Conservation (phyloP, 1,140 invertebrate genomes). For the Monochamus saltuarius region DNA sequence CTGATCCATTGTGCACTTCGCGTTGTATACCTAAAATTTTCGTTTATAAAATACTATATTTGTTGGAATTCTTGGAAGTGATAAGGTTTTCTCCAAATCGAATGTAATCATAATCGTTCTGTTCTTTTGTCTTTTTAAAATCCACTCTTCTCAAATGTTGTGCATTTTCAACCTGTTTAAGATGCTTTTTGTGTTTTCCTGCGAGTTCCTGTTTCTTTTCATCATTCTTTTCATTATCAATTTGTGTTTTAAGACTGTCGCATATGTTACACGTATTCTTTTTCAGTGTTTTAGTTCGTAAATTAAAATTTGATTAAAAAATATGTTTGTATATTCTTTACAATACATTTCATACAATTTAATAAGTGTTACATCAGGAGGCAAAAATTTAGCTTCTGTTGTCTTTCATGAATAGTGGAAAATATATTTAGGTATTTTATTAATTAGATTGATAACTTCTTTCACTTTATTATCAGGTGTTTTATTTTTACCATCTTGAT, state of each 20-base stretch:
- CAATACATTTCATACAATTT: conserved; percentile 20
- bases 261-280: conserved; percentile 14
- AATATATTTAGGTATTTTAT: conserved; percentile 1
- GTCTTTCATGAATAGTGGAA: not conserved
- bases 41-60: conserved; percentile 38
- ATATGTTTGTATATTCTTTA: conserved; percentile 27
- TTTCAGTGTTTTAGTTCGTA: conserved; percentile 12
- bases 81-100: conserved; percentile 47
- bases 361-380: conserved; percentile 13
- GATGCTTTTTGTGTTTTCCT: conserved; percentile 5
- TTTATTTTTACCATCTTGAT: conserved; percentile 13
- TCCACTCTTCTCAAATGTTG: not conserved
- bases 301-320: conserved; percentile 20
- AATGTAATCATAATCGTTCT: conserved; percentile 34
- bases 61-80: conserved; percentile 24
- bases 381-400: conserved; percentile 1
- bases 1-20: not conserved
- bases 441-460: conserved; percentile 8
- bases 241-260: conserved; percentile 12
- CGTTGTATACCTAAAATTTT: conserved; percentile 38
- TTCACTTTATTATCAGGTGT: not conserved
- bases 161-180: not conserved
- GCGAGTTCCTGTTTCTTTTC: not conserved
- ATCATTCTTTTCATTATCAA: conserved; percentile 9
- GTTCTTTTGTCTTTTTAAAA: conserved; percentile 2